Evolutionary conservation across 1,140 invertebrate genomes (phyloP), one percentile per base, ranked within the genome.

Genomic region (roundworm (Caenorhabditis elegans)): DNA sequence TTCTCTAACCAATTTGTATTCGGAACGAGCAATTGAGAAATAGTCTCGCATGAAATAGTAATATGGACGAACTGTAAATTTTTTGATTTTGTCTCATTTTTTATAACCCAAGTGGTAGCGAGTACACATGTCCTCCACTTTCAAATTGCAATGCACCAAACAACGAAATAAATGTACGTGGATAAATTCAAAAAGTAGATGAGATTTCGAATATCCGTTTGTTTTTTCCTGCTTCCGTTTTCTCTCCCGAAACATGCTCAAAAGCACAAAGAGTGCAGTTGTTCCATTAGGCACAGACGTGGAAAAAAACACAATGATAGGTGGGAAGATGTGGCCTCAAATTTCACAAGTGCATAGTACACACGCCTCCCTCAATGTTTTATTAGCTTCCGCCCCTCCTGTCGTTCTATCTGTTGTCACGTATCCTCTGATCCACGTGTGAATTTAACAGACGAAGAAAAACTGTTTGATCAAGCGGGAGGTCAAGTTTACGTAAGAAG

Each of bases 281-380:
- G 55, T 60, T 60, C 55, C 24, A 53, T 8, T 17, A 26, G 4
- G 15, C 19, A 53, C 51, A 11, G 24, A 53, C n/a, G n/a, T n/a
- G n/a, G n/a, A n/a, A n/a, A 28, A 53, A 22, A 53, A 53, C 10
- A 8, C 11, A 10, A 60, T 34, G 55, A 31, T n/a, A 34, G 6
- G 31, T 19, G 31, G n/a, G 48, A 8, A 53, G 22, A 28, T n/a
- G 28, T 34, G 55, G 60, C 28, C 28, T 70, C 60, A 34, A 70
- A 70, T 70, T 70, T 70, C 60, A 70, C 60, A 39, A 70, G 60
- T 70, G 60, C 60, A 39, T 70, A 70, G 60, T 70, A 70, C 60
- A 39, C 34, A 39, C 34, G n/a, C 39, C 39, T 15, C 5, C 39
- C 8, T 60, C 15, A 34, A 4, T 34, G 34, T 70, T 36, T 70